Evolutionary conservation across 2,888 invertebrate species (phyloP).

Genomic region (Cecidostiba fungosa): DNA sequence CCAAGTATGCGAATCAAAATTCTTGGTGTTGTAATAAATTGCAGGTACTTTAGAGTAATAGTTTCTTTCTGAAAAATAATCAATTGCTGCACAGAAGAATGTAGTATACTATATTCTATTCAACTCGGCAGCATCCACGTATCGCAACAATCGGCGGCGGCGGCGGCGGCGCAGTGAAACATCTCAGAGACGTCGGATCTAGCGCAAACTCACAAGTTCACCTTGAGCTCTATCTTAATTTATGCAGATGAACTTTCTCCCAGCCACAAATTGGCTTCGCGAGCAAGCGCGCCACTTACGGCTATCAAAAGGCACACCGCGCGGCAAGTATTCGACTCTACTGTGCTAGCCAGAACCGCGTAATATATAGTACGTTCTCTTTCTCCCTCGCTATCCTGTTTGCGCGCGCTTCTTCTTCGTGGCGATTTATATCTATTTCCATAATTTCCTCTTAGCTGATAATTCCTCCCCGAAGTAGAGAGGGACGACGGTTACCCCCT

Average conservation of each 20-base stretch:
- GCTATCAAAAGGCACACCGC: constrained; percentile 52
- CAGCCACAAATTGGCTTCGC: constrained; percentile 72
- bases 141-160: neutral
- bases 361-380: constrained; percentile 7
- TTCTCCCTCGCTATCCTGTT: constrained; percentile 25
- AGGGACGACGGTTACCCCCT: constrained; percentile 64
- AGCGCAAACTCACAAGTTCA: constrained; percentile 17
- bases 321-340: constrained; percentile 56
- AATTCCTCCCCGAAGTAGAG: constrained; percentile 71
- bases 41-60: neutral
- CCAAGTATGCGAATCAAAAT: neutral
- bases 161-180: neutral
- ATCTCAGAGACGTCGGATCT: neutral
- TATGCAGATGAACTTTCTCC: constrained; percentile 73
- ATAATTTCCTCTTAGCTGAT: constrained; percentile 79
- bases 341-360: constrained; percentile 26
- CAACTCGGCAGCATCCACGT: too few species aligned
- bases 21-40: neutral
- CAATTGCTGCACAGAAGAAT: neutral
- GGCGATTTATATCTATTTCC: constrained; percentile 72
- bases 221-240: constrained; percentile 67
- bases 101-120: neutral
- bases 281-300: constrained; percentile 69
- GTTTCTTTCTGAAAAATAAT: neutral
- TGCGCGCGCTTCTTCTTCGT: constrained; percentile 58